A percentile compares a stretch with the other conserved stretches of the same genome.
Conservation (phyloP, 1,140 invertebrate species). For the Zaprionus tsacasi region DNA sequence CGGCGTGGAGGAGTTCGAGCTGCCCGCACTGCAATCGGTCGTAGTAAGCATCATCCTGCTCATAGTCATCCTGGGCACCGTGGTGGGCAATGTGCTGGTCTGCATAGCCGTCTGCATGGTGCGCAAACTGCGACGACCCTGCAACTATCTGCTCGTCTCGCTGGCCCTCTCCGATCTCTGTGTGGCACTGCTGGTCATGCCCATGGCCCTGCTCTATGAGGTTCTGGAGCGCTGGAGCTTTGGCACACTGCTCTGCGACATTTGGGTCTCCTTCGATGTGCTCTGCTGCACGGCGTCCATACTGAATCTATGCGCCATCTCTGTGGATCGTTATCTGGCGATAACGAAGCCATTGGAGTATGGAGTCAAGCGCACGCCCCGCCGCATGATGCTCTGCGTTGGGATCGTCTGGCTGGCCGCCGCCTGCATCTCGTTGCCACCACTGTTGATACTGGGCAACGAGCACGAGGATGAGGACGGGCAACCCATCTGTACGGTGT, state of each 20-base stretch:
- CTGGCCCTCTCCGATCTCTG: conserved; percentile 95
- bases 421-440: conserved; percentile 94
- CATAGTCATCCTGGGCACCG: conserved; percentile 91
- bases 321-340: conserved; percentile 94
- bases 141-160: conserved; percentile 95
- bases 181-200: conserved; percentile 93
- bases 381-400: conserved; percentile 93
- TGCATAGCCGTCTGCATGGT: conserved; percentile 95
- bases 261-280: conserved; percentile 94
- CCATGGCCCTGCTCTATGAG: conserved; percentile 92
- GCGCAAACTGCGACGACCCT: conserved; percentile 92
- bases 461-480: conserved; percentile 87
- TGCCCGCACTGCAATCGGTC: conserved; percentile 86
- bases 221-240: conserved; percentile 94
- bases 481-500: conserved; percentile 91
- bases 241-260: conserved; percentile 92
- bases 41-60: conserved; percentile 89
- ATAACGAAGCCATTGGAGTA: conserved; percentile 96
- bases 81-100: conserved; percentile 95
- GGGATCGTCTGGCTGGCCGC: conserved; percentile 95
- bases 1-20: conserved; percentile 70
- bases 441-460: conserved; percentile 94
- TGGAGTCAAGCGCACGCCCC: conserved; percentile 93
- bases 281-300: conserved; percentile 95
- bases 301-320: conserved; percentile 96